Evolutionary conservation across 2,888 invertebrate species (phyloP), one percentile per base, ranked within the genome.

Genomic region (Epinotia demarniana): DNA sequence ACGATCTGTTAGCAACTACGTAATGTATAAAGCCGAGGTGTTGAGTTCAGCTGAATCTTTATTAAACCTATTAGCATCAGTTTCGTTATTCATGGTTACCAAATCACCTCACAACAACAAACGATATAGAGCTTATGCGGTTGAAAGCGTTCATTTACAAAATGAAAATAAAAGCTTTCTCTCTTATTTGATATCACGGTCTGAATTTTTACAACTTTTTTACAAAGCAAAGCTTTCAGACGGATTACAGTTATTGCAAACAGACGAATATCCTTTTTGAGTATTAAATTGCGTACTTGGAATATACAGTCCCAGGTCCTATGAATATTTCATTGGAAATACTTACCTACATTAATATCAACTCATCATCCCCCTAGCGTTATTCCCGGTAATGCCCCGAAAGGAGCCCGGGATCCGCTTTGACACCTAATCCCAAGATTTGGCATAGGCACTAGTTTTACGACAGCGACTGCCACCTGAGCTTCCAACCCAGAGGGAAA

Each of bases 91-190:
- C 57, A 72, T 67, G 61, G 61, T 75, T 72, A 46, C 57, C 55
- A 60, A 60, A 71, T 70, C 64, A 60, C 33, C 64, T 71, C 58
- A 23, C 75, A 75, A 71, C 66, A 75, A 75, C 70, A 64, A 69
- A 74, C 60, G 60, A 64, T 71, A 75, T 9, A 43, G 18, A 53
- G 23, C 19, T 55, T 63, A 49, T 64, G 63, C 43, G 53, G 60
- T 63, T 64, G 46, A 64, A 70, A 70, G 60, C 63, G 16, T 39
- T 64, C 46, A 57, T 57, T 23, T 49, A 57, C 53, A 66, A 60
- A 75, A 71, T 60, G 60, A 66, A 39, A 53, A 53, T 2, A 66
- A 71, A 75, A 71, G 68, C 74, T 60, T 70, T 75, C 64, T 19
- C 70, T 66, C 53, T 70, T 43, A 70, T 66, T 66, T 75, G 27